phyloP scores from a whole-genome alignment of 2,113 vertebrate species.

The Labrus mixtus region DNA sequence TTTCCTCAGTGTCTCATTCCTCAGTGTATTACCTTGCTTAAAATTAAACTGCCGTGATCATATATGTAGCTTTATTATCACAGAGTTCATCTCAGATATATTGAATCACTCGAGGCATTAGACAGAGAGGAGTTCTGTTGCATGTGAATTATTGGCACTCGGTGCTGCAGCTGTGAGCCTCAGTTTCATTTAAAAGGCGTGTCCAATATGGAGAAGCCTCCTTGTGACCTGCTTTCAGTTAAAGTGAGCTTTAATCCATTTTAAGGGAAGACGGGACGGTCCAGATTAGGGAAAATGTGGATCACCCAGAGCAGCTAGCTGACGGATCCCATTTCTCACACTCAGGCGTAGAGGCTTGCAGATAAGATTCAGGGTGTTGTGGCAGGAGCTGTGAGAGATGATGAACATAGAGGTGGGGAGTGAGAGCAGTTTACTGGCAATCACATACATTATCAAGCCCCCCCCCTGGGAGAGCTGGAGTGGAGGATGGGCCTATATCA shows the following conservation, averaged over 20 bases:
- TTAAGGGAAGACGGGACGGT: conserved; percentile 60
- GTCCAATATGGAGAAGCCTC: conserved; percentile 49
- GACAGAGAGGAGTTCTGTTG: conserved; percentile 13
- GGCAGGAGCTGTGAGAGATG: conserved; percentile 67
- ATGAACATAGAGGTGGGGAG: conserved; percentile 60
- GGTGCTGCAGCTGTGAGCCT: conserved; percentile 16
- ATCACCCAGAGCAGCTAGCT: conserved; percentile 61
- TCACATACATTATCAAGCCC: conserved; percentile 28
- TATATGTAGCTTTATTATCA: conserved; percentile 48
- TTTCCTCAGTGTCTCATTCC: conserved; percentile 8
- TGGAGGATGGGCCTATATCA: conserved; percentile 56
- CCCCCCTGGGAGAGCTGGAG: conserved; percentile 47
- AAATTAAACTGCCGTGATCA: conserved; percentile 12
- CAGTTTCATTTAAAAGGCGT: conserved; percentile 52
- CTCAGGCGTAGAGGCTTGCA: conserved; percentile 44
- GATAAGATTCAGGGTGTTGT: conserved; percentile 70
- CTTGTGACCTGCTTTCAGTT: conserved; percentile 57
- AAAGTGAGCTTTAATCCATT: conserved; percentile 70
- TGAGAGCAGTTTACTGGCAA: conserved; percentile 73
- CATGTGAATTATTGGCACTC: conserved; percentile 28
- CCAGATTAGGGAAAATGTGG: conserved; percentile 70
- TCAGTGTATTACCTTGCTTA: conserved; percentile 9
- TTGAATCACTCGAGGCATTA: conserved; percentile 18
- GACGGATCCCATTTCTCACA: conserved; percentile 72
- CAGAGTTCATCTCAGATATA: conserved; percentile 26